Evolutionary conservation across 1,140 invertebrate species (phyloP).

Genomic region (Apis laboriosa): DNA sequence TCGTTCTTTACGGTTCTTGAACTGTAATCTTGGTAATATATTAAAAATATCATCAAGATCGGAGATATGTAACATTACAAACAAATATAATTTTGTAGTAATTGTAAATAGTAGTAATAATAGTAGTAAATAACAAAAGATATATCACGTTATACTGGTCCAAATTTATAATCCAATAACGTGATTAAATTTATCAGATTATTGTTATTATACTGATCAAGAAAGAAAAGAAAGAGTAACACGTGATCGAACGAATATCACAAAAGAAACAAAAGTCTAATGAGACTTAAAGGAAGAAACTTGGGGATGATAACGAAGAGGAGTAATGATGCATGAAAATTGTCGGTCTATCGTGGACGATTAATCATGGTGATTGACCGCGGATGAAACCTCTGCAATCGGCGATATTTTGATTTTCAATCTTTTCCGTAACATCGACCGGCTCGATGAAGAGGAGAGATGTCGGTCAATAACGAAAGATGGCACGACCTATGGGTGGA

Average conservation of each 20-base stretch:
- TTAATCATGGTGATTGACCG: conserved; percentile 5
- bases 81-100: too few relatives aligned
- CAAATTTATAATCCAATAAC: too few relatives aligned
- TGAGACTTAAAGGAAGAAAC: not conserved
- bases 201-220: too few relatives aligned
- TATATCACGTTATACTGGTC: too few relatives aligned
- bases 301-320: not conserved
- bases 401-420: conserved; percentile 27
- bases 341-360: not conserved
- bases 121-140: too few relatives aligned
- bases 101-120: too few relatives aligned
- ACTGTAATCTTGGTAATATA: too few relatives aligned
- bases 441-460: not conserved
- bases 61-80: too few relatives aligned
- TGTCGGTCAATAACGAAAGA: not conserved
- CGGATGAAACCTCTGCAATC: not conserved
- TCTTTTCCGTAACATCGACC: conserved; percentile 1
- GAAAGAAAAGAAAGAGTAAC: not conserved
- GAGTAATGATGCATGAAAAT: not conserved
- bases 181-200: too few relatives aligned
- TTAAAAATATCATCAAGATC: too few relatives aligned
- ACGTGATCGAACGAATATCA: not conserved
- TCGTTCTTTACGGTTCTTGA: too few relatives aligned
- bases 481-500: conserved; percentile 3
- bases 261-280: not conserved